Evolutionary conservation across 2,113 vertebrate species (phyloP).

Genomic region (Pimephales promelas): DNA sequence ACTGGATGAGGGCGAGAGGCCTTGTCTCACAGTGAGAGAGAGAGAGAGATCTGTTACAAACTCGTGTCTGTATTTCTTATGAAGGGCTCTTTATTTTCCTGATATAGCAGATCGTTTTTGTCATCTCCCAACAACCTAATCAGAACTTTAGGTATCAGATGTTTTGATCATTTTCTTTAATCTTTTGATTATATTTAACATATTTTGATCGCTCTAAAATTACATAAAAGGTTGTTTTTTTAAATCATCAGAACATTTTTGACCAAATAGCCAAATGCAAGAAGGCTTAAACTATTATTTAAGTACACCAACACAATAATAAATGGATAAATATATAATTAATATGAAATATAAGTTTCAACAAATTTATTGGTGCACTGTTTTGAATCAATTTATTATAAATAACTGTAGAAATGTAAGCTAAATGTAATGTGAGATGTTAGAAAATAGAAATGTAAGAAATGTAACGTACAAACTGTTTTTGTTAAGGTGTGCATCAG

Average conservation of each 20-base stretch:
- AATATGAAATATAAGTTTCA: too few species aligned
- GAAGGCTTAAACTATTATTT: neutral
- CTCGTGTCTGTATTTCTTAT: neutral
- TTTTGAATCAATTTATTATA: neutral
- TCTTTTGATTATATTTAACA: neutral
- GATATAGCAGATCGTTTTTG: neutral
- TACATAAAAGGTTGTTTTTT: neutral
- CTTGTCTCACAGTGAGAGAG: neutral
- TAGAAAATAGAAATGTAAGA: too few species aligned
- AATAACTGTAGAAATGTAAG: neutral
- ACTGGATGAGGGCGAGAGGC: conserved; percentile 1
- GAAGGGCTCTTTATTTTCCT: neutral
- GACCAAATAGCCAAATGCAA: neutral
- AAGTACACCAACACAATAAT: too few species aligned
- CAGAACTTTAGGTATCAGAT: neutral
- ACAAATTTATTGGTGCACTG: neutral
- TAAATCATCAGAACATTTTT: too few species aligned
- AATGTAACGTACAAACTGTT: neutral
- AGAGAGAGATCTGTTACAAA: neutral
- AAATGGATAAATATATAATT: neutral
- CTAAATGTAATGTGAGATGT: too few species aligned
- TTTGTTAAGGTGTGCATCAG: neutral
- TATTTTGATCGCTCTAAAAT: neutral
- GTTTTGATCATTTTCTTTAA: too few species aligned
- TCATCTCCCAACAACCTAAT: neutral